These are phyloP conservation scores for Varanus salvator DNA, from an alignment of 2,113 vertebrate species.

Conservation along the genomic window DNA sequence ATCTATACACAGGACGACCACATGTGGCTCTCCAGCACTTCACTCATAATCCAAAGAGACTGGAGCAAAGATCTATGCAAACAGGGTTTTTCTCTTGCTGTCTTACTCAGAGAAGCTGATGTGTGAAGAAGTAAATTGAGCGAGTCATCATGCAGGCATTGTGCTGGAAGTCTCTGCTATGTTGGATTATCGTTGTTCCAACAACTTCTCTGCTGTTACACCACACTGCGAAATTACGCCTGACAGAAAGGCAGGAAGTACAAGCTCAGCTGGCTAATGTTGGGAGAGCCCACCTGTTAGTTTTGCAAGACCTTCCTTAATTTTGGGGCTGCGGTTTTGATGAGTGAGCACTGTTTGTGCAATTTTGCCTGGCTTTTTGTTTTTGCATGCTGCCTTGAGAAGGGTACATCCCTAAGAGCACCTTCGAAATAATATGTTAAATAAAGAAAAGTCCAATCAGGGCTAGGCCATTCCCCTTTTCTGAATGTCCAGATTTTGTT, in stretches of 20 bases:
- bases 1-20: background rate
- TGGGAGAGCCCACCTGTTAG: no score
- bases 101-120: constrained; percentile 49
- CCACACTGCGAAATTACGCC: background rate
- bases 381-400: no score
- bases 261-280: background rate
- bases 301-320: no score
- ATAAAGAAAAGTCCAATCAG: background rate
- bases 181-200: constrained; percentile 9
- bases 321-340: no score
- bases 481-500: background rate
- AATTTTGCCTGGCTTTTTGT: no score
- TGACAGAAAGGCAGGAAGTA: constrained; percentile 35
- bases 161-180: constrained; percentile 37
- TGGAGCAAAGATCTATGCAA: constrained; percentile 37
- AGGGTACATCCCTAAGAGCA: no score
- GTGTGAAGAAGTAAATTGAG: constrained; percentile 53
- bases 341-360: no score
- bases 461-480: background rate
- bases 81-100: constrained; percentile 27
- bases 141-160: constrained; percentile 51
- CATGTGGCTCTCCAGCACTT: constrained; percentile 16
- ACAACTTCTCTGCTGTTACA: background rate
- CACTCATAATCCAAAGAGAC: background rate
- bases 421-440: no score